phyloP scores from a whole-genome alignment of 2,113 vertebrate species.

The Amblyornis subalaris region DNA sequence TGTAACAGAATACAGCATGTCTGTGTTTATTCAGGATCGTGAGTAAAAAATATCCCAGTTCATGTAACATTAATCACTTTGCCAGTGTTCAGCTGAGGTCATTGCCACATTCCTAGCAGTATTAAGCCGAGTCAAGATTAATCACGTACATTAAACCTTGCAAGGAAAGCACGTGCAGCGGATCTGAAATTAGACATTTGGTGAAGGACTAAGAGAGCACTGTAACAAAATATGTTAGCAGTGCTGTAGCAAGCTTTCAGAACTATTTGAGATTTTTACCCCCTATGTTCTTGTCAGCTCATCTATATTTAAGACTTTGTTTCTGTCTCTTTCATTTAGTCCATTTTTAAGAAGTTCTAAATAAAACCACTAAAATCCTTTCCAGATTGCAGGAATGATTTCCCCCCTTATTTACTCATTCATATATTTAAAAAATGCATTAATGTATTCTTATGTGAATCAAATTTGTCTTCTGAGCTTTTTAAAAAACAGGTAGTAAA shows the following conservation, averaged over 20 bases:
- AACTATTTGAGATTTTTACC: background rate
- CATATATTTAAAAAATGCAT: background rate
- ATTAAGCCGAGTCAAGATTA: slow-evolving; percentile 79
- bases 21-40: slow-evolving; percentile 76
- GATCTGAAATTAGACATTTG: slow-evolving; percentile 74
- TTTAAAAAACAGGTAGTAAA: background rate
- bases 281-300: background rate
- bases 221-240: slow-evolving; percentile 60
- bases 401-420: background rate
- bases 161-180: slow-evolving; percentile 70
- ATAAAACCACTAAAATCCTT: background rate
- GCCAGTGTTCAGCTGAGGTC: slow-evolving; percentile 78
- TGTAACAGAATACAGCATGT: slow-evolving; percentile 74
- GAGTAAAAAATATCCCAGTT: slow-evolving; percentile 68
- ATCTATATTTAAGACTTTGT: background rate
- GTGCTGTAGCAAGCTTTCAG: slow-evolving; percentile 42
- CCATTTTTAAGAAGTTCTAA: slow-evolving; percentile 9
- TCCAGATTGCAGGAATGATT: background rate
- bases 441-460: background rate
- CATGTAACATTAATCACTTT: slow-evolving; percentile 81
- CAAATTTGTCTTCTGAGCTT: background rate
- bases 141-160: slow-evolving; percentile 76
- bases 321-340: background rate
- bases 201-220: slow-evolving; percentile 57
- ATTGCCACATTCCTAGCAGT: slow-evolving; percentile 77